Evolutionary conservation across 2,888 invertebrate species (phyloP).

Genomic region (Timema cristinae): DNA sequence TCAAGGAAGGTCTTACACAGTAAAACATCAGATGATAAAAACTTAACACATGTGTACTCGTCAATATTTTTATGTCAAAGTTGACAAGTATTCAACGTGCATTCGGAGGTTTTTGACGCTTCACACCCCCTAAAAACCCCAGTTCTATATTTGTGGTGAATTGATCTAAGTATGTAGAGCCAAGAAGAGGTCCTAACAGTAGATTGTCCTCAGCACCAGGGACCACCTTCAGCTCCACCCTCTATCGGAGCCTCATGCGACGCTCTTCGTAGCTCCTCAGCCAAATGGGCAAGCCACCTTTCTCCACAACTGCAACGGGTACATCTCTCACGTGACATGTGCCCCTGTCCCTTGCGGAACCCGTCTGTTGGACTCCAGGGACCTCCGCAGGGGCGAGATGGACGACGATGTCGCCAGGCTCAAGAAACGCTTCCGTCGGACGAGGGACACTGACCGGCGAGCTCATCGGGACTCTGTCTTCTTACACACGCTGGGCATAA

Average conservation of each 20-base stretch:
- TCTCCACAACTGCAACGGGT: slow-evolving; percentile 51
- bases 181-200: no score
- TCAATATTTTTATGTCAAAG: no score
- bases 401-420: not conserved
- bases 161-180: no score
- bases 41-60: no score
- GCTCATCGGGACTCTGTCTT: not conserved
- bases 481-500: no score
- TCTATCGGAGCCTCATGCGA: slow-evolving; percentile 48
- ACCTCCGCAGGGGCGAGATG: not conserved
- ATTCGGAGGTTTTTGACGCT: no score
- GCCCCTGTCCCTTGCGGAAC: slow-evolving; percentile 21
- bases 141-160: no score
- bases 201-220: not conserved
- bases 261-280: slow-evolving; percentile 50
- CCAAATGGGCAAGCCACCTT: slow-evolving; percentile 44
- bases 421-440: slow-evolving; percentile 12
- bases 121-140: no score
- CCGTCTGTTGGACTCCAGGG: not conserved
- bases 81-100: no score
- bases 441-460: not conserved
- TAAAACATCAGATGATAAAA: no score
- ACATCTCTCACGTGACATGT: slow-evolving; percentile 20
- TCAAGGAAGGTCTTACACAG: no score
- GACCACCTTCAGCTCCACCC: slow-evolving; percentile 32